Base-by-base conservation (phyloP, 2,797 vertebrate species). In the Halcyon leucocephala region DNA sequence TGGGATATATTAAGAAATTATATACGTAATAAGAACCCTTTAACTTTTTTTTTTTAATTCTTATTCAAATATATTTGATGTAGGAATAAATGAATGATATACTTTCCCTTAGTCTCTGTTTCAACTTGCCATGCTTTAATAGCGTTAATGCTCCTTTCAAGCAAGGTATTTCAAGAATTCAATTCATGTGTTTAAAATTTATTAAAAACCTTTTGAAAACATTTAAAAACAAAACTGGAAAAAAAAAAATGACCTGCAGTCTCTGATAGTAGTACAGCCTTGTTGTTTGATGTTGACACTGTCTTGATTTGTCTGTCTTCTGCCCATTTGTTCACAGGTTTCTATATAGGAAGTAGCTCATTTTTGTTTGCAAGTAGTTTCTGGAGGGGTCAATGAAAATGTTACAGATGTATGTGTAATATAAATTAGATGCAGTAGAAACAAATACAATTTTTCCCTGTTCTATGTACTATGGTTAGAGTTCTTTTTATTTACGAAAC, bases 401-500 rank as follows among this genome's bases (percentile, higher is more conserved):
- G 15, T 6, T 82, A 26, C 29, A 62, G 15, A 52, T 66, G 7
- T 44, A 29, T 11, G 7, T 33, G 12, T 22, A 57, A 16, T 31
- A 86, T 66, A 76, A 94, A 95, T 60, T 52, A 70, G 62, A 48
- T n/a, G 2, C 8, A 60, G 58, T 51, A 70, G 29, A 78, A 91
- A 44, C 2, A 82, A 64, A 20, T 20, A 51, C 6, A 72, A 19
- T 35, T 91, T 78, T 37, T 14, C 3, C 29, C 20, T 66, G 5
- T 6, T 77, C 4, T 78, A 10, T 55, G 20, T 61, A 11, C 33
- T 72, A 60, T 80, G 22, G 80, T 83, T 79, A 77, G 54, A 90
- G 9, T 48, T 58, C 5, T 42, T 91, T 94, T 57, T 89, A 78
- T 93, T 96, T 93, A 71, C 39, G 20, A 74, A 94, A 57, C 10